Evolutionary conservation across 1,140 invertebrate genomes (phyloP).

Genomic region (Theocolax elegans): DNA sequence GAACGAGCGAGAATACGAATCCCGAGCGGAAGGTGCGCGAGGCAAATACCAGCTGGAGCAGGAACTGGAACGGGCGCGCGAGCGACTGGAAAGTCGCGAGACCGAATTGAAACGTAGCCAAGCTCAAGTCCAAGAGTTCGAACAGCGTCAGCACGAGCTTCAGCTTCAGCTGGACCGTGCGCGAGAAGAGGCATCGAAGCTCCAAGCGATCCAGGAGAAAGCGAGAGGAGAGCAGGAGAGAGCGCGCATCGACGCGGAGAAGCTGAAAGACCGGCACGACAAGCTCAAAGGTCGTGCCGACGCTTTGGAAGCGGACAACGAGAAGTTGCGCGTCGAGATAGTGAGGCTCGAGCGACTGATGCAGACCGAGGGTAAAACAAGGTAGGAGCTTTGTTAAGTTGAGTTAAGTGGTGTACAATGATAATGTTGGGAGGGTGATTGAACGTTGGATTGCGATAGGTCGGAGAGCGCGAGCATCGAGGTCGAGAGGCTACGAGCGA

Average conservation of each 20-base stretch:
- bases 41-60: slow-evolving; percentile 85
- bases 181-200: slow-evolving; percentile 80
- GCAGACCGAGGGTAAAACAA: slow-evolving; percentile 67
- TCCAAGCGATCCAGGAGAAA: slow-evolving; percentile 78
- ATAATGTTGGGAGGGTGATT: too few relatives aligned
- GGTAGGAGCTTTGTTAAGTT: too few relatives aligned
- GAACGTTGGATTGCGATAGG: too few relatives aligned
- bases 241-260: slow-evolving; percentile 86
- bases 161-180: slow-evolving; percentile 83
- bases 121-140: slow-evolving; percentile 75
- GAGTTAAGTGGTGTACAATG: too few relatives aligned
- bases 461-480: slow-evolving; percentile 73
- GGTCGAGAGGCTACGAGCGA: slow-evolving; percentile 85
- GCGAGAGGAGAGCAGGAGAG: slow-evolving; percentile 81
- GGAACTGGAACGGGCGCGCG: slow-evolving; percentile 78
- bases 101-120: slow-evolving; percentile 79
- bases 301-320: slow-evolving; percentile 79
- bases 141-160: slow-evolving; percentile 81
- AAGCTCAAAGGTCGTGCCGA: slow-evolving; percentile 79
- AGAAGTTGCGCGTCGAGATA: slow-evolving; percentile 76
- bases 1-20: slow-evolving; percentile 77
- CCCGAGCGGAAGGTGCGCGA: slow-evolving; percentile 79
- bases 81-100: slow-evolving; percentile 79
- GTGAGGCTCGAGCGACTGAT: slow-evolving; percentile 77
- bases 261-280: slow-evolving; percentile 84